Conservation (phyloP, 2,113 vertebrate genomes). For the Pavo muticus region DNA sequence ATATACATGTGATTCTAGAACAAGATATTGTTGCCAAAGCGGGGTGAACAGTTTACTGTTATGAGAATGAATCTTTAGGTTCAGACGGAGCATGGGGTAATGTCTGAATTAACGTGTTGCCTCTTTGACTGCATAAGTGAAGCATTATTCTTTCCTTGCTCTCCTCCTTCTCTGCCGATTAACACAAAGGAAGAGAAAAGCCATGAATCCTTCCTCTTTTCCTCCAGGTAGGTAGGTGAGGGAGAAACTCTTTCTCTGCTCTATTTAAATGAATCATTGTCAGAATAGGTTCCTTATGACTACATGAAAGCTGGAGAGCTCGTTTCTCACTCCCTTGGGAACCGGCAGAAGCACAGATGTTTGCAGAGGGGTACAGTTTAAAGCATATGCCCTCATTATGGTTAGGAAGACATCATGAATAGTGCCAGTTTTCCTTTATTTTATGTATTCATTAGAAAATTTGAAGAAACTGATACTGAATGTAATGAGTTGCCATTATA, state of each 20-base stretch:
- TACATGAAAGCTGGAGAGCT: slow-evolving; percentile 49
- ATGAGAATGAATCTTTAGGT: background rate
- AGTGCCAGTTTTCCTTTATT: background rate
- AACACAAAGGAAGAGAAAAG: slow-evolving; percentile 17
- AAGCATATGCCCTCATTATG: background rate
- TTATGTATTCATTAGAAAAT: background rate
- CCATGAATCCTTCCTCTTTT: slow-evolving; percentile 15
- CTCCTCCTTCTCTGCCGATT: background rate
- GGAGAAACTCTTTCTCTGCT: slow-evolving; percentile 30
- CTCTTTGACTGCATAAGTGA: background rate
- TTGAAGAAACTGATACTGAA: background rate
- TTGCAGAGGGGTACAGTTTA: background rate
- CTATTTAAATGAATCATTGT: slow-evolving; percentile 54
- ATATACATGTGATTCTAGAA: background rate
- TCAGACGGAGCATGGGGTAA: background rate
- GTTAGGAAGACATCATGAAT: background rate
- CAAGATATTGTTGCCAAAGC: background rate
- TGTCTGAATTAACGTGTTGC: background rate
- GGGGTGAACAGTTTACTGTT: background rate
- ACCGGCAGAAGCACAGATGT: slow-evolving; percentile 54
- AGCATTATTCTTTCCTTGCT: background rate
- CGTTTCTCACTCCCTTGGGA: slow-evolving; percentile 22
- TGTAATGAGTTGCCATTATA: background rate
- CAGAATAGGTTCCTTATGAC: slow-evolving; percentile 65
- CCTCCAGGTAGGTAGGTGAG: slow-evolving; percentile 49